Evolutionary conservation across 2,888 invertebrate species (phyloP).

Genomic region (Pandemis heparana): DNA sequence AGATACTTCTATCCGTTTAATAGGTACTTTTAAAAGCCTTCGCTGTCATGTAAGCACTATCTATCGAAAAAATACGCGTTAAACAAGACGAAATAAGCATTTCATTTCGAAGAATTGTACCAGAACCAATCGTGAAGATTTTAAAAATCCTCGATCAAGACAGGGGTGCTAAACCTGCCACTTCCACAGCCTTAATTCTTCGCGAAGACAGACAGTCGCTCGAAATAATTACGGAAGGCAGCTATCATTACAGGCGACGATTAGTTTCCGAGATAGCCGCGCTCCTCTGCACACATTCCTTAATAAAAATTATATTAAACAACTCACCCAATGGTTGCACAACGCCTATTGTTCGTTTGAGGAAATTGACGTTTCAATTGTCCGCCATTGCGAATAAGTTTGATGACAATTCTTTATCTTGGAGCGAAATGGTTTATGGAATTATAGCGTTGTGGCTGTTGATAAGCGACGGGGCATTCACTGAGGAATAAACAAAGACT

Average conservation of each 20-base stretch:
- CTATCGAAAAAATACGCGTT: no score
- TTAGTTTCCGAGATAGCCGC: slow-evolving; percentile 76
- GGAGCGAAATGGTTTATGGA: neutral
- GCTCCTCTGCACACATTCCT: slow-evolving; percentile 77
- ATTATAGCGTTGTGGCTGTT: neutral
- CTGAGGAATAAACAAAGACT: neutral
- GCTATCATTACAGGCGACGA: slow-evolving; percentile 81
- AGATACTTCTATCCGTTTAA: no score
- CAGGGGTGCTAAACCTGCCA: slow-evolving; percentile 11
- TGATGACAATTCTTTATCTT: slow-evolving; percentile 11
- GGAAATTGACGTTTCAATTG: slow-evolving; percentile 43
- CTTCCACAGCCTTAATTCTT: slow-evolving; percentile 22
- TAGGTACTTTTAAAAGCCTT: no score
- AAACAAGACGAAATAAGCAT: no score
- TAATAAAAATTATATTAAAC: slow-evolving; percentile 82
- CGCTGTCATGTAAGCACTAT: no score
- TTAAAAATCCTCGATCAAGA: neutral
- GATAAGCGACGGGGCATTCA: neutral
- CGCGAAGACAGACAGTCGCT: slow-evolving; percentile 61
- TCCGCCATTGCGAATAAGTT: slow-evolving; percentile 18
- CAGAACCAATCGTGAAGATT: neutral
- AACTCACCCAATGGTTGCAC: slow-evolving; percentile 63
- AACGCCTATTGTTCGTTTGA: slow-evolving; percentile 43
- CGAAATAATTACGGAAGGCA: slow-evolving; percentile 81
- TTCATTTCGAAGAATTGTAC: no score